A percentile compares a stretch with the other conserved stretches of the same genome.
These are phyloP conservation scores for Aspidoscelis tigris DNA, from an alignment of 2,113 vertebrate species.

Conservation along the genomic window DNA sequence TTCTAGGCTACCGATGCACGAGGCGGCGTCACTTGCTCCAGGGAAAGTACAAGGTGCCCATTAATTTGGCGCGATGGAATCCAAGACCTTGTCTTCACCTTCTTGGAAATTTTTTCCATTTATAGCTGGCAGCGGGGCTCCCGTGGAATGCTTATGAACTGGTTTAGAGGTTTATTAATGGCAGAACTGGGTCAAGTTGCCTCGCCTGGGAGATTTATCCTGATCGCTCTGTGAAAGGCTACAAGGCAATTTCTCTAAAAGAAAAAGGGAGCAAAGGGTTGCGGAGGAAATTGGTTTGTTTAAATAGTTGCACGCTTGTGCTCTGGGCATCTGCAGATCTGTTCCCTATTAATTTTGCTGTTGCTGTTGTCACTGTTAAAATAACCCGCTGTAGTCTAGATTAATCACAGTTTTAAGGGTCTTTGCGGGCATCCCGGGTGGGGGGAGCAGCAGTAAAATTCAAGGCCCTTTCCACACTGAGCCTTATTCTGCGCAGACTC, in stretches of 20 bases:
- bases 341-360: neutral
- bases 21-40: no score
- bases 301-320: neutral
- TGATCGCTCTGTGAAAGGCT: neutral
- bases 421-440: neutral
- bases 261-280: neutral
- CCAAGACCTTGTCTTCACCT: neutral
- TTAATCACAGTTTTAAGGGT: neutral
- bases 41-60: neutral
- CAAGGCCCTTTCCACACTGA: no score
- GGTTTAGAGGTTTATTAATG: neutral
- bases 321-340: accelerated
- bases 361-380: neutral
- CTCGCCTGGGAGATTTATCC: neutral
- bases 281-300: neutral
- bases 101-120: neutral
- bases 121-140: neutral
- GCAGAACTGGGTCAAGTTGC: neutral
- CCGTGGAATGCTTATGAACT: neutral
- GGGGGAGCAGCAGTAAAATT: neutral
- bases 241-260: neutral
- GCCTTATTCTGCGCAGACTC: no score
- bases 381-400: neutral
- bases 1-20: neutral
- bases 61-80: neutral